Conservation (phyloP, 2,888 invertebrate species). For the Oscheius onirici region DNA sequence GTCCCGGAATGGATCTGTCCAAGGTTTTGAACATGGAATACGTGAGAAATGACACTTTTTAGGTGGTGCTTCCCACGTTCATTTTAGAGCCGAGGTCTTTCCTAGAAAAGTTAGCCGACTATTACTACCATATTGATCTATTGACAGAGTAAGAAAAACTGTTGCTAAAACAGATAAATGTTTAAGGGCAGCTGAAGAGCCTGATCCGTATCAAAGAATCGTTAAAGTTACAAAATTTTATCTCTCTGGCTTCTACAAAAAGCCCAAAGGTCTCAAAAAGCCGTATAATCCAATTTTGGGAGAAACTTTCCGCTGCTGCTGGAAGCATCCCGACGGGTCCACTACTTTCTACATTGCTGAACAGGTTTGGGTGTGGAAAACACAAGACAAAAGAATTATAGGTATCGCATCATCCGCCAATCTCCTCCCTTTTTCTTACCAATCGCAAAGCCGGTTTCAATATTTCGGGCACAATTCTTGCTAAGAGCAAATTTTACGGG, state of each 20-base stretch:
- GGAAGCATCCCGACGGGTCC: conserved; percentile 83
- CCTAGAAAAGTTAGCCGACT: conserved; percentile 99
- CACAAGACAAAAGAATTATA: conserved; percentile 77
- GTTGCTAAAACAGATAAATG: too few species aligned
- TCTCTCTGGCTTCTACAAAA: conserved; percentile 96
- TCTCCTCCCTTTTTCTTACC: conserved; percentile 97
- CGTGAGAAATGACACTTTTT: conserved; percentile 73
- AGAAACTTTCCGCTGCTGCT: conserved; percentile 91
- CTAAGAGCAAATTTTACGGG: conserved; percentile 92
- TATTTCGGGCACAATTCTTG: conserved; percentile 88
- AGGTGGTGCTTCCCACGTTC: conserved; percentile 96
- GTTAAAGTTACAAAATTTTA: conserved; percentile 84
- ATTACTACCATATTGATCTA: conserved; percentile 93
- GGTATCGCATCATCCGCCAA: conserved; percentile 98
- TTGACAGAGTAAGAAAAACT: conserved; percentile 82
- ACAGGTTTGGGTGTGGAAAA: conserved; percentile 79
- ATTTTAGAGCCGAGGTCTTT: conserved; percentile 95
- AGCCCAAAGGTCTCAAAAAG: conserved; percentile 96
- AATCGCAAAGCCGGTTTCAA: conserved; percentile 92
- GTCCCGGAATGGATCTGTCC: conserved; percentile 94
- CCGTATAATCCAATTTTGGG: conserved; percentile 98
- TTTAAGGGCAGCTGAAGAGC: conserved; percentile 75
- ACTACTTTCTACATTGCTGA: conserved; percentile 91
- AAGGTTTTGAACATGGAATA: conserved; percentile 77
- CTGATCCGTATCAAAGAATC: conserved; percentile 90